Evolutionary conservation across 2,888 invertebrate species (phyloP).

Genomic region (Eustalomyia histrio): DNA sequence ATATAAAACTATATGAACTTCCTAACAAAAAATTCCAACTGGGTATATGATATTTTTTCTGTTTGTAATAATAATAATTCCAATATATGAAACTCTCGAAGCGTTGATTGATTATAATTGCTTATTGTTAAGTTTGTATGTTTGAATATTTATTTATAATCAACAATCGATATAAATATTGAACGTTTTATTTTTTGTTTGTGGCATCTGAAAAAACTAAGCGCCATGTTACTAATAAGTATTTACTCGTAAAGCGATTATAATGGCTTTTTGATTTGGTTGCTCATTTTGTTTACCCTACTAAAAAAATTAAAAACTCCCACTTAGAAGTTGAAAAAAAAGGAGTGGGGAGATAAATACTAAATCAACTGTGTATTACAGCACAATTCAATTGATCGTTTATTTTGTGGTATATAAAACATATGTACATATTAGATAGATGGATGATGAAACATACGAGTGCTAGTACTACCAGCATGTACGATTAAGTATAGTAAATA

Average conservation of each 20-base stretch:
- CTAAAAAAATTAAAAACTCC: conserved; percentile 7
- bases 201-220: conserved; percentile 43
- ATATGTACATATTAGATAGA: not conserved
- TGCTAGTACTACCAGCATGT: not conserved
- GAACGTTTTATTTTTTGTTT: conserved; percentile 47
- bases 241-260: conserved; percentile 34
- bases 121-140: conserved; percentile 32
- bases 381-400: conserved; percentile 19
- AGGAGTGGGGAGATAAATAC: conserved; percentile 22
- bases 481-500: too few relatives aligned
- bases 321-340: conserved; percentile 4
- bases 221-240: conserved; percentile 52
- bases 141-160: conserved; percentile 30
- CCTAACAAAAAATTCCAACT: conserved; percentile 22
- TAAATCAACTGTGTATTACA: conserved; percentile 11
- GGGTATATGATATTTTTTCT: conserved; percentile 6
- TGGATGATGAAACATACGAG: not conserved
- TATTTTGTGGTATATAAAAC: not conserved
- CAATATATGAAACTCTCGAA: conserved; percentile 30
- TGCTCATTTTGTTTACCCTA: conserved; percentile 5
- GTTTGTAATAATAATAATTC: not conserved
- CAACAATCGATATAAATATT: conserved; percentile 28
- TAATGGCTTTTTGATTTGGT: conserved; percentile 41
- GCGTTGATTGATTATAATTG: conserved; percentile 61
- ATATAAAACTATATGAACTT: not conserved